Evolutionary conservation across 1,140 invertebrate species (phyloP).

Genomic region (Platyscapa corneri): DNA sequence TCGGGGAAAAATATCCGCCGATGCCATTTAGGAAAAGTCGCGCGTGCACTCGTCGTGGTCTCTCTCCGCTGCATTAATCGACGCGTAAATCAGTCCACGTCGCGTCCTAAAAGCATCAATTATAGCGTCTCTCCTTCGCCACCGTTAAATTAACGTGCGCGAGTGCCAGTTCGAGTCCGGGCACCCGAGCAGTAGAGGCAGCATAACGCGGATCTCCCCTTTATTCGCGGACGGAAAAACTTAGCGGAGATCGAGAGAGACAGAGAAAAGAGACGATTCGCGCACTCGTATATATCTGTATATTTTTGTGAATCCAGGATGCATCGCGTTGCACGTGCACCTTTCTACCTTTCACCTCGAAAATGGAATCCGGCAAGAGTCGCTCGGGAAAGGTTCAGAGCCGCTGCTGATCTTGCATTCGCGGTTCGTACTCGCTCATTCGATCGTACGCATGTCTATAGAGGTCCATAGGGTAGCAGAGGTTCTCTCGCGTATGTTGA

Average conservation of each 20-base stretch:
- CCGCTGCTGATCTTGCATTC: background rate
- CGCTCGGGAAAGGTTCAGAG: constrained; percentile 42
- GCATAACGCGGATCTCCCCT: background rate
- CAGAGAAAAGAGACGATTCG: background rate
- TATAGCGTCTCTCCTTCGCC: background rate
- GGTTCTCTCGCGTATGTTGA: background rate
- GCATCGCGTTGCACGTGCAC: constrained; percentile 38
- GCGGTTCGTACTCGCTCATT: background rate
- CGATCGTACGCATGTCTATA: background rate
- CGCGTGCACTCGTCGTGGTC: background rate
- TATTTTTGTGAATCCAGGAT: constrained; percentile 39
- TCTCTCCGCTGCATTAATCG: no score
- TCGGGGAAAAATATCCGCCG: no score
- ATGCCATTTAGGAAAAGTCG: background rate
- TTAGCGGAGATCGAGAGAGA: background rate
- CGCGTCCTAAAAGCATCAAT: constrained; percentile 10
- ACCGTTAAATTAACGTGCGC: background rate
- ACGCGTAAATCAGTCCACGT: constrained; percentile 27
- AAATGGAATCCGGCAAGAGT: constrained; percentile 53
- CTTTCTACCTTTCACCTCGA: constrained; percentile 57
- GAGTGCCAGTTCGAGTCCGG: no score
- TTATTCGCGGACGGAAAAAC: background rate
- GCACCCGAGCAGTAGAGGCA: background rate
- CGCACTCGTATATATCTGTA: background rate
- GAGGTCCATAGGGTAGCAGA: background rate